phyloP scores from a whole-genome alignment of 1,140 invertebrate genomes.

The Drosophila aff. region DNA sequence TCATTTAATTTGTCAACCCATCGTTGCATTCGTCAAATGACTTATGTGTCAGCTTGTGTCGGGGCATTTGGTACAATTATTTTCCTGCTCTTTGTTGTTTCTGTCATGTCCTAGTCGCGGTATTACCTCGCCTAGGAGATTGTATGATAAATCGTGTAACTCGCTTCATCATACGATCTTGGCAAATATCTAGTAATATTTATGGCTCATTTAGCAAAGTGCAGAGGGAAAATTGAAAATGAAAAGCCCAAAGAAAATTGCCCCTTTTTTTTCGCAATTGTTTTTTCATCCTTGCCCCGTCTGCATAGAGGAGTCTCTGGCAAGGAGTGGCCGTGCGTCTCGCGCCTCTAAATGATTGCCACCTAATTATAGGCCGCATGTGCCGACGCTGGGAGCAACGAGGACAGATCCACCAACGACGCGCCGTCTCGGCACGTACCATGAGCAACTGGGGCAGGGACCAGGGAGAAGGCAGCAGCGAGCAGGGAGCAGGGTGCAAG shows the following conservation, averaged over 20 bases:
- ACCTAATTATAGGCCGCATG: conserved; percentile 58
- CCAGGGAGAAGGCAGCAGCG: not conserved
- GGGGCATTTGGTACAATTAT: conserved; percentile 19
- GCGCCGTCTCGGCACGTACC: conserved; percentile 42
- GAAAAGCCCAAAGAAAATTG: conserved; percentile 45
- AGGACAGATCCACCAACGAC: conserved; percentile 33
- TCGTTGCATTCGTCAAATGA: not conserved
- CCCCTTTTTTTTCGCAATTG: conserved; percentile 15
- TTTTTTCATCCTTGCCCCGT: conserved; percentile 24
- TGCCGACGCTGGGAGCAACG: conserved; percentile 52
- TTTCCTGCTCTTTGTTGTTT: conserved; percentile 1
- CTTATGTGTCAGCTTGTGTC: not conserved
- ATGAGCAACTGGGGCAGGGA: conserved; percentile 27
- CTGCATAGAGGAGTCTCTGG: conserved; percentile 10
- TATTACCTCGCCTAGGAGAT: not conserved
- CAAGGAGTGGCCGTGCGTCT: conserved; percentile 48
- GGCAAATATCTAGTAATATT: conserved; percentile 50
- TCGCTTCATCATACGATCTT: conserved; percentile 34
- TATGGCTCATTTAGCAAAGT: conserved; percentile 54
- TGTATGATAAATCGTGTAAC: conserved; percentile 30
- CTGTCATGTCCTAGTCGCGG: conserved; percentile 5
- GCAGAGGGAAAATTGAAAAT: conserved; percentile 51
- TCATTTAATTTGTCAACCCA: not conserved
- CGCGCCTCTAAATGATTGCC: conserved; percentile 57
- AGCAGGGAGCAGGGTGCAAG: not conserved